Conservation (phyloP, 2,797 vertebrate species). For the Pseudomugil gertrudae region DNA sequence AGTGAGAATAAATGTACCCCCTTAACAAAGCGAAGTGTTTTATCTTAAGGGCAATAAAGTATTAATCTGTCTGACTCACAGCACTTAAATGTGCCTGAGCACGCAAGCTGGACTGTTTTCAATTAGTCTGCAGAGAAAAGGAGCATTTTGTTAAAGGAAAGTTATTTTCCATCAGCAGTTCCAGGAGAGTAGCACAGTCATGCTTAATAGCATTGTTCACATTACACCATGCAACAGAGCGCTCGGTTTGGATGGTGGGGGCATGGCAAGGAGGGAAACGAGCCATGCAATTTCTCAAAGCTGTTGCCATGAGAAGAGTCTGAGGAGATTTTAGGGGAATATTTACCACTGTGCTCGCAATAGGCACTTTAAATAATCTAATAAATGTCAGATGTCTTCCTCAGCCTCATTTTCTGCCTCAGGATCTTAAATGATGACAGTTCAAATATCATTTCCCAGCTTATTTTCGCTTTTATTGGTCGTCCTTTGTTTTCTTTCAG, state of each 20-base stretch:
- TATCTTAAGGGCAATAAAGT: slow-evolving; percentile 39
- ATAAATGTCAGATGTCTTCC: slow-evolving; percentile 21
- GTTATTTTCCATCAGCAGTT: slow-evolving; percentile 66
- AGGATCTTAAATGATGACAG: slow-evolving; percentile 12
- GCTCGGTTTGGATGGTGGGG: background rate
- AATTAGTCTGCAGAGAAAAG: slow-evolving; percentile 67
- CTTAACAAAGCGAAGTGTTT: slow-evolving; percentile 22
- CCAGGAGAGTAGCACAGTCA: slow-evolving; percentile 75
- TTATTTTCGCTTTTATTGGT: too few species aligned
- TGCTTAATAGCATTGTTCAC: slow-evolving; percentile 72
- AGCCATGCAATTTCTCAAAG: slow-evolving; percentile 41
- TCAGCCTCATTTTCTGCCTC: slow-evolving; percentile 13
- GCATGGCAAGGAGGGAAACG: background rate
- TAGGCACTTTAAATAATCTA: slow-evolving; percentile 17
- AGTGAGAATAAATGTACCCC: slow-evolving; percentile 7
- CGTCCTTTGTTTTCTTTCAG: too few species aligned
- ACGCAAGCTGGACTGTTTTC: slow-evolving; percentile 68
- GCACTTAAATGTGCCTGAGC: slow-evolving; percentile 61
- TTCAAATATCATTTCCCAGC: slow-evolving; percentile 1
- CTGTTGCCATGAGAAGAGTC: slow-evolving; percentile 30
- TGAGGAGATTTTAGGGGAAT: slow-evolving; percentile 27
- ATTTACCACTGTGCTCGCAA: slow-evolving; percentile 34
- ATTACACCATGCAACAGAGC: slow-evolving; percentile 57
- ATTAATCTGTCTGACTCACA: slow-evolving; percentile 61
- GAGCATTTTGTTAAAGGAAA: slow-evolving; percentile 70